Percentiles rank a stretch among this genome's conserved stretches.
Conservation (phyloP, 2,888 invertebrate genomes). For the Bombylius discolor region DNA sequence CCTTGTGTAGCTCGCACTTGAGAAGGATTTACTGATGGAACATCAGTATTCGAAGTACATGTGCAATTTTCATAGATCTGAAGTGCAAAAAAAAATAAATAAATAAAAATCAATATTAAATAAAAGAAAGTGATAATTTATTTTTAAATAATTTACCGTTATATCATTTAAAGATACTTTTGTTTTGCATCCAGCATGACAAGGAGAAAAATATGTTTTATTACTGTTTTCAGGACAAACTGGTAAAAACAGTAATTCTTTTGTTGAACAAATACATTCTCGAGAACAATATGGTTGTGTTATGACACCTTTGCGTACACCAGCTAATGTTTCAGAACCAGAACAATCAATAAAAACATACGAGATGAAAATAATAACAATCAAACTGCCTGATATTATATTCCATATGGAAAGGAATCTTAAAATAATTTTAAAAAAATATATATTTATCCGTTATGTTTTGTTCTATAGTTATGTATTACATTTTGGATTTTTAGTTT, state of each 20-base stretch:
- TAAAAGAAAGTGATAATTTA: background rate
- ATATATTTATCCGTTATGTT: too few relatives aligned
- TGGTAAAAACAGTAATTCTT: constrained; percentile 42
- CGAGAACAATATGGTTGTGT: constrained; percentile 41
- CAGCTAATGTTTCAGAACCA: constrained; percentile 37
- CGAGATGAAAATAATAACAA: constrained; percentile 37
- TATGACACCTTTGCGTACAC: constrained; percentile 35
- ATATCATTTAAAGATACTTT: constrained; percentile 35
- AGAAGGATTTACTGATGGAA: constrained; percentile 15
- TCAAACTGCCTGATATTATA: constrained; percentile 33
- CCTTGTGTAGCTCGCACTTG: constrained; percentile 37
- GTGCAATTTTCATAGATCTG: constrained; percentile 41
- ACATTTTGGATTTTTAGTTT: background rate
- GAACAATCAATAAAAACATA: constrained; percentile 39
- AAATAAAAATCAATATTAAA: background rate
- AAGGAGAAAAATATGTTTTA: constrained; percentile 55
- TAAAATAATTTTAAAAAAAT: background rate
- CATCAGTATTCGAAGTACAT: constrained; percentile 32
- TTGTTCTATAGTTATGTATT: too few relatives aligned
- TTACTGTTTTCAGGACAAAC: constrained; percentile 45
- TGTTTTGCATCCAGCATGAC: constrained; percentile 54
- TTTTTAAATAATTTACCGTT: constrained; percentile 18
- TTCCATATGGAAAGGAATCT: constrained; percentile 40
- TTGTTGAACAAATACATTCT: constrained; percentile 40
- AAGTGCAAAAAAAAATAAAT: constrained; percentile 12